Percentiles rank a stretch among this genome's conserved stretches.
Conservation (phyloP, 2,113 vertebrate species). For the Lycaon pictus region DNA sequence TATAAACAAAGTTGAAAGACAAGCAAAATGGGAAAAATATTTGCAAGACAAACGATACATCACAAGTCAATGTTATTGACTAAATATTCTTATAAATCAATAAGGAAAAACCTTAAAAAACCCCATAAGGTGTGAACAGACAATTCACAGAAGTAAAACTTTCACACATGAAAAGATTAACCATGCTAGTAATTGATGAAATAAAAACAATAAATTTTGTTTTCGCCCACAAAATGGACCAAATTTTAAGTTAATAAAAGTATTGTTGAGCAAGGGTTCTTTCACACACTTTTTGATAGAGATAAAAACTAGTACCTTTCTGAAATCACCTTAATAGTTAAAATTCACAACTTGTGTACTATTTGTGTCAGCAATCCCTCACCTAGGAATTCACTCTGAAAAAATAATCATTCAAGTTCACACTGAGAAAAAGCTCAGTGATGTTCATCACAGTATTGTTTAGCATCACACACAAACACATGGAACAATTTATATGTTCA, state of each 20-base stretch:
- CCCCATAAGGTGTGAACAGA: background rate
- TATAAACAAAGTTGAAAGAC: background rate
- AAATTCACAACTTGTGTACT: background rate
- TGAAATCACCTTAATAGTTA: background rate
- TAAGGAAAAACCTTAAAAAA: background rate
- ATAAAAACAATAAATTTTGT: background rate
- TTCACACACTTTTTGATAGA: background rate
- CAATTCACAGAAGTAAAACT: background rate
- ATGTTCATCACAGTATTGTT: background rate
- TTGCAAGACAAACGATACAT: background rate
- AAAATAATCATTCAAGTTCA: background rate
- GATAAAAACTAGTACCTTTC: background rate
- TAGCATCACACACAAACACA: background rate
- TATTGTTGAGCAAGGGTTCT: background rate
- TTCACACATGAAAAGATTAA: background rate
- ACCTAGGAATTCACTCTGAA: background rate
- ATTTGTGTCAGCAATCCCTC: background rate
- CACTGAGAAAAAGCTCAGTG: background rate
- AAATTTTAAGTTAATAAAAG: background rate
- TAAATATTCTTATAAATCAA: constrained; percentile 5
- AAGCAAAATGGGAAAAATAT: constrained; percentile 32
- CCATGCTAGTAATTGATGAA: background rate
- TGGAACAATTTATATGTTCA: background rate
- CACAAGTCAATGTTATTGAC: background rate
- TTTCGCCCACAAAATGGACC: background rate